Evolutionary conservation across 2,888 invertebrate genomes (phyloP).

Genomic region (Sabatieria punctata): DNA sequence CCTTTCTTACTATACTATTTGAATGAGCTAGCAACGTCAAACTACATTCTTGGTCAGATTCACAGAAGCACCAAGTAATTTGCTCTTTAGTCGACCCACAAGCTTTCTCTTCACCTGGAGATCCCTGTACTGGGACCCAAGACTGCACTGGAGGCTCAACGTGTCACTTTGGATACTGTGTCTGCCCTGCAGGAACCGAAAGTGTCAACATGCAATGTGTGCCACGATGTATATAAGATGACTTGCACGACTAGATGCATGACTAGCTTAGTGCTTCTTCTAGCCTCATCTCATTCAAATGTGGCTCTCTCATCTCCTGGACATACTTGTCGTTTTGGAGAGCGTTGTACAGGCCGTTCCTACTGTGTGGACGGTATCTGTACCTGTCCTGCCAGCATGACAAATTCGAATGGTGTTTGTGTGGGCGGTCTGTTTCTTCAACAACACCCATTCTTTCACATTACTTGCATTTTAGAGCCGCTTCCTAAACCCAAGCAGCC

Average conservation of each 20-base stretch:
- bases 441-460: too few species aligned
- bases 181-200: conserved; percentile 17
- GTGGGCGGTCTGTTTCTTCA: neutral
- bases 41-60: too few species aligned
- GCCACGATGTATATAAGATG: neutral
- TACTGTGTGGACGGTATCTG: neutral
- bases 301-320: neutral
- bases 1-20: neutral
- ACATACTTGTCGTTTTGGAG: neutral
- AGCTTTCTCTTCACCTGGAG: conserved; percentile 12
- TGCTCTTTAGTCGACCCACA: neutral
- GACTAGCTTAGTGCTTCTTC: too few species aligned
- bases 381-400: neutral
- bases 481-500: too few species aligned
- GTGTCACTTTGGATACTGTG: conserved; percentile 20
- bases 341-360: neutral
- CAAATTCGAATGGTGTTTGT: neutral
- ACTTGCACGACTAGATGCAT: too few species aligned
- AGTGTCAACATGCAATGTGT: neutral
- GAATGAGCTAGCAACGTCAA: neutral
- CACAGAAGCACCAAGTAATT: too few species aligned
- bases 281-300: neutral
- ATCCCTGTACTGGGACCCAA: conserved; percentile 12
- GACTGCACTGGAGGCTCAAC: conserved; percentile 17
- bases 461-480: too few species aligned